Evolutionary conservation across 2,113 vertebrate genomes (phyloP).

Genomic region (Scartelaos histophorus): DNA sequence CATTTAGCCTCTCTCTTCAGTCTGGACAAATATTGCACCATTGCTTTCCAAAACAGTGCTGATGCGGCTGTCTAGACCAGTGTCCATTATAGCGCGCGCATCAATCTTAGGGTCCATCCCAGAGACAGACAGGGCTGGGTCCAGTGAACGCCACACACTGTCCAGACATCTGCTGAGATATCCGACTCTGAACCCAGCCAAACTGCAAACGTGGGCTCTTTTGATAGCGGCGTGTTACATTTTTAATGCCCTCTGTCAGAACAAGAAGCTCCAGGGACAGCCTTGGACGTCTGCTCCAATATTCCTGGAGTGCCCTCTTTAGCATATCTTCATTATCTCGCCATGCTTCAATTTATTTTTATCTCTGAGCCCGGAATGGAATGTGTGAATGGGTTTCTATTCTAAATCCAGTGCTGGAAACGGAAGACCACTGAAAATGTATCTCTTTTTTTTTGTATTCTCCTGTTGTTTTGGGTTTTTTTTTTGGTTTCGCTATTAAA

Average conservation of each 20-base stretch:
- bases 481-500: neutral
- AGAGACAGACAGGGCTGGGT: neutral
- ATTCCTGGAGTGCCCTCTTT: slow-evolving; percentile 52
- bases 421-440: neutral
- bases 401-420: neutral
- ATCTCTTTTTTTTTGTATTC: no score
- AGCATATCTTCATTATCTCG: slow-evolving; percentile 62
- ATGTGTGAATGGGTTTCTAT: slow-evolving; percentile 4
- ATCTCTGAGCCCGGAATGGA: slow-evolving; percentile 42
- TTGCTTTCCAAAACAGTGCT: slow-evolving; percentile 12
- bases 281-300: slow-evolving; percentile 57
- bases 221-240: slow-evolving; percentile 62
- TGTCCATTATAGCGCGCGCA: slow-evolving; percentile 3
- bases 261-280: slow-evolving; percentile 29
- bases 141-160: slow-evolving; percentile 28
- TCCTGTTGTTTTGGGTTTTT: no score
- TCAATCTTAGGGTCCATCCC: slow-evolving; percentile 5
- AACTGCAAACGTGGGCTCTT: slow-evolving; percentile 56
- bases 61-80: slow-evolving; percentile 7
- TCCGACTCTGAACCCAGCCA: slow-evolving; percentile 43
- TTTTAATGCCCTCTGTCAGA: slow-evolving; percentile 68
- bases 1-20: neutral
- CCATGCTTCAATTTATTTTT: slow-evolving; percentile 47
- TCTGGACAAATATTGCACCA: neutral
- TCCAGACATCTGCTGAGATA: slow-evolving; percentile 28